These are phyloP conservation scores for Phalacrocorax carbo DNA, from an alignment of 2,113 vertebrate genomes.

Conservation along the genomic window DNA sequence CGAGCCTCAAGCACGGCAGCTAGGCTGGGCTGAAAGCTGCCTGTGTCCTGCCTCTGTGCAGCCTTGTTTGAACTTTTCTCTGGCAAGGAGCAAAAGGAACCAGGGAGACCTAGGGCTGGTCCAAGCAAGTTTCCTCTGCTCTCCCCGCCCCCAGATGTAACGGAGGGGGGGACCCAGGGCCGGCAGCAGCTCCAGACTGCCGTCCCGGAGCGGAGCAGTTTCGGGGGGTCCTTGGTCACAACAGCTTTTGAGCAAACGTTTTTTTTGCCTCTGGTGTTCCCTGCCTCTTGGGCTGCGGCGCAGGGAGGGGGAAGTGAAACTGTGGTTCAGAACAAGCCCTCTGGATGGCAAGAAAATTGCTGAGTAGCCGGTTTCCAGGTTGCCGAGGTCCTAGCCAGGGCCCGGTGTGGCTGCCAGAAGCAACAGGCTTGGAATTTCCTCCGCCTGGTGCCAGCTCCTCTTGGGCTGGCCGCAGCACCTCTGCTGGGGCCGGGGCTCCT, in stretches of 20 bases:
- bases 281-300: not conserved
- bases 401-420: constrained; percentile 54
- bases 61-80: constrained; percentile 62
- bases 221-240: not conserved
- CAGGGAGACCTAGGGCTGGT: constrained; percentile 14
- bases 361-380: constrained; percentile 71
- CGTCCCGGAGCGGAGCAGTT: not conserved
- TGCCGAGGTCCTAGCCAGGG: constrained; percentile 58
- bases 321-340: constrained; percentile 55
- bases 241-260: not conserved
- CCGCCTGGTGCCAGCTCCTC: constrained; percentile 53
- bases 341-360: constrained; percentile 67
- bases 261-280: not conserved
- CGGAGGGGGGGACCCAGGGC: rapidly evolving
- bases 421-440: constrained; percentile 76
- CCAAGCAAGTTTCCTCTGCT: constrained; percentile 28
- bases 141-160: not conserved
- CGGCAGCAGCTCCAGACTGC: not conserved
- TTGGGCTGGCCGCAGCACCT: constrained; percentile 47
- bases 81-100: constrained; percentile 54
- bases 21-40: constrained; percentile 35
- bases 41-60: constrained; percentile 52
- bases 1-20: not conserved
- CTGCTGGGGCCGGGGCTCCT: not conserved
- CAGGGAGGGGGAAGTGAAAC: constrained; percentile 43